Base-by-base conservation (phyloP, 2,888 invertebrate genomes). In the Spatulosminthurus flaviceps region DNA sequence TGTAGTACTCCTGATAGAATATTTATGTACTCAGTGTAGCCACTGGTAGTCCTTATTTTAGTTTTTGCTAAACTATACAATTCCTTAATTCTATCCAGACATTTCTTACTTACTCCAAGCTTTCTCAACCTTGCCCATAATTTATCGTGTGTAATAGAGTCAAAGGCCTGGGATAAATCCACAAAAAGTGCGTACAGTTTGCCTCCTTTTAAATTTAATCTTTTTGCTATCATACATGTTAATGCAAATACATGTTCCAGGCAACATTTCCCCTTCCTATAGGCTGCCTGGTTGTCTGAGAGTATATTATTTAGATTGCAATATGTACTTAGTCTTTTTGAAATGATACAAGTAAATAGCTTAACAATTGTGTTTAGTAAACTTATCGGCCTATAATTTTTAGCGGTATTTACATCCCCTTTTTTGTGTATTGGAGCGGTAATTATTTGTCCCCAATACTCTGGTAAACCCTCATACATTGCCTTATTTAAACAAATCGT, bases 171-270 rank as follows among this genome's bases (percentile, higher is more conserved):
- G 2, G n/a, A 21, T 60, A 60, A 60, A 16, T 60, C 60, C 5
- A 60, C 60, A 21, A 60, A 60, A 13, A 60, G 60, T 21, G 60
- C 16, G 13, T 21, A 60, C 4, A 60, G 60, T 13, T 60, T 60
- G 19, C 60, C 60, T 60, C 22, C 22, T 13, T 19, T 21, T 60
- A 21, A 5, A 4, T 19, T 4, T 5, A 76, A n/a, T 1, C 21
- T 41, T 0, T 69, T 7, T 16, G 43, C 41, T 43, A 77, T 77
- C 16, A 70, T 29, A 0, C 43, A 28, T n/a, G 41, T 41, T 0
- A 77, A 42, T 7, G 28, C 69, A 19, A 77, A 77, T 4, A 77
- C 60, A 19, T 77, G 77, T n/a, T 77, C 77, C 11, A 28, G 29
- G 21, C 69, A 69, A 0, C 69, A 42, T 1, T 42, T 70, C 0